Conservation (phyloP, 2,888 invertebrate species). For the Pterostichus niger region DNA sequence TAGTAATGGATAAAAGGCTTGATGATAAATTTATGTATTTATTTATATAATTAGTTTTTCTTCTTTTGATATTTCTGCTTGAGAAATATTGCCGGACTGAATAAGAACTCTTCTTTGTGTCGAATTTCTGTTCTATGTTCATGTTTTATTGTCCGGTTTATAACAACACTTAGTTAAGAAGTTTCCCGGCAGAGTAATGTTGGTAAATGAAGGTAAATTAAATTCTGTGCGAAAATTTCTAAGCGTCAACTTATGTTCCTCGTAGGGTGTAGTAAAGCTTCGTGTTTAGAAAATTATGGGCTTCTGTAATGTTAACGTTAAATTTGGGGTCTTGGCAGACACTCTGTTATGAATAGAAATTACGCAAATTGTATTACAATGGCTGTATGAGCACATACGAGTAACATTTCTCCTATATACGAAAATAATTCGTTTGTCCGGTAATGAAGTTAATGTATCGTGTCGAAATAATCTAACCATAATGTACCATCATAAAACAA, state of each 20-base stretch:
- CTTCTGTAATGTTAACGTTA: neutral
- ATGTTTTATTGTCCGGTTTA: conserved; percentile 4
- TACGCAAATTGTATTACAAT: neutral
- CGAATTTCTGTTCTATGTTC: neutral
- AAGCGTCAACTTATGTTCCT: neutral
- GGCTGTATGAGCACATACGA: too few species aligned
- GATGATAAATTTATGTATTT: too few species aligned
- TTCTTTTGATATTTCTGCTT: too few species aligned
- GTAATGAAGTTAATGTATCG: too few species aligned
- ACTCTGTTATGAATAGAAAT: neutral
- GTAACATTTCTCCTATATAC: too few species aligned
- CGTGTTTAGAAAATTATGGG: neutral
- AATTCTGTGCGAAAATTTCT: conserved; percentile 5
- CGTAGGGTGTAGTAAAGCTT: neutral
- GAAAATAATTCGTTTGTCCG: too few species aligned
- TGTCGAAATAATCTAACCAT: too few species aligned
- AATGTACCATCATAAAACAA: too few species aligned
- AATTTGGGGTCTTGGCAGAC: neutral
- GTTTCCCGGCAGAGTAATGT: neutral
- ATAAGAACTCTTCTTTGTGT: neutral
- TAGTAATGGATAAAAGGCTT: too few species aligned
- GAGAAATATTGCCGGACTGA: neutral
- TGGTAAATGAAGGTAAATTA: conserved; percentile 24
- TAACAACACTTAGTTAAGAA: neutral
- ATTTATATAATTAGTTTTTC: too few species aligned